Evolutionary conservation across 2,113 vertebrate genomes (phyloP), one percentile per base, ranked within the genome.

Genomic region (Heterochromis multidens): DNA sequence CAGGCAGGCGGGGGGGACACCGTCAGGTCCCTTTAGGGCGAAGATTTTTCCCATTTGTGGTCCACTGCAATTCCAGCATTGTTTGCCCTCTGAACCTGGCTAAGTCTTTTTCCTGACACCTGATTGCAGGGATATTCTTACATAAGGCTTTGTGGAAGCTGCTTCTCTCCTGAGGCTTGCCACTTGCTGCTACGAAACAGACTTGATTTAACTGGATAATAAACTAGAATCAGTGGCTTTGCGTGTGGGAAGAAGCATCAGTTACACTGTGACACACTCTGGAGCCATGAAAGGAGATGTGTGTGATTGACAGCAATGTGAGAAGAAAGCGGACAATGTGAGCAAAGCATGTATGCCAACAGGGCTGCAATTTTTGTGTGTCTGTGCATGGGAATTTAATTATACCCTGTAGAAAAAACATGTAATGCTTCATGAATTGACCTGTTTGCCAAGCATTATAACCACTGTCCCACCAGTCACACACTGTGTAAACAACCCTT

Each of bases 151-250:
- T 40, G 57, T 58, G 88, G 77, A 77, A 90, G 84, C 78, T 85
- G 70, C 1, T 79, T 57, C 25, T 12, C 1, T 3, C 86, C 89
- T 88, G 86, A 84, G 80, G 79, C 65, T 60, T 2, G 35, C 59
- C 10, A 76, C 29, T 31, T n/a, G 43, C 63, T 25, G 80, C 85
- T 87, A 33, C 81, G 72, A 58, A 79, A 79, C 79, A 52, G 82
- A 91, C 93, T 77, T 82, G 91, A 80, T 88, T 0, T 31, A 80
- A 86, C 82, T 81, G 74, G 89, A 83, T 85, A n/a, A 72, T 46
- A 86, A 83, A 84, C 29, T 65, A 54, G 86, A 65, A 87, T 63
- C 67, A 52, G 63, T 19, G 74, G 56, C 58, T 85, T 79, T 82
- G 19, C 77, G 72, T 56, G 54, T 85, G 33, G 7, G 76, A 13